A percentile compares a stretch with the other conserved stretches of the same genome.
phyloP scores from a whole-genome alignment of 2,113 vertebrate species.

The Ifrita kowaldi region DNA sequence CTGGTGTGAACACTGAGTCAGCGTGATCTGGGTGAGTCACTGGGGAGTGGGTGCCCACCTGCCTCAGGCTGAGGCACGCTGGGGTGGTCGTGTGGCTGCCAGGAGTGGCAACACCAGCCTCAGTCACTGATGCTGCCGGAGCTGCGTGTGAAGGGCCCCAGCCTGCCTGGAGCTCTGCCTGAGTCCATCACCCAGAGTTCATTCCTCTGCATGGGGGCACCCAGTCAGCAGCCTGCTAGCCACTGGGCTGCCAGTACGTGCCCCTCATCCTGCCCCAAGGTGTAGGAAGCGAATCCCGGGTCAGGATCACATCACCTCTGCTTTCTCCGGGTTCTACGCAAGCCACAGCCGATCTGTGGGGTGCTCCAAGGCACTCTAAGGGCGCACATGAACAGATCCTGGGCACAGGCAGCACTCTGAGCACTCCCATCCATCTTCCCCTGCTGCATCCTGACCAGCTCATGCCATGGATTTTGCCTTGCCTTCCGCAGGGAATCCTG shows the following conservation, averaged over 20 bases:
- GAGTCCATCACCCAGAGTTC: accelerated
- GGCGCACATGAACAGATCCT: accelerated
- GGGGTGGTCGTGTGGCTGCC: background rate
- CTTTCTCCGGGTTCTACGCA: background rate
- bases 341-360: accelerated
- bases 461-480: accelerated
- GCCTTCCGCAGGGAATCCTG: background rate
- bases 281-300: accelerated
- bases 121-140: accelerated
- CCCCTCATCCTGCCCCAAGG: background rate
- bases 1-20: background rate
- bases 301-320: background rate
- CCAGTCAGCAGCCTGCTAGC: accelerated
- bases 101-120: background rate
- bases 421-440: accelerated
- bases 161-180: background rate
- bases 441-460: background rate
- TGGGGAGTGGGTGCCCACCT: background rate
- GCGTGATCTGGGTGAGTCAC: slow-evolving; percentile 8
- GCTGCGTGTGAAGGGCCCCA: accelerated
- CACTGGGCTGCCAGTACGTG: accelerated
- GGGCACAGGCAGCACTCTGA: background rate
- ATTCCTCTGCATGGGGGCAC: accelerated
- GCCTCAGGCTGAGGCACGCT: accelerated
- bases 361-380: background rate